Percentiles rank a stretch among this genome's conserved stretches.
Evolutionary conservation across 35 echinoderm and acorn worm genomes (phyloP).

Genomic region (Stichopus chloronotus): DNA sequence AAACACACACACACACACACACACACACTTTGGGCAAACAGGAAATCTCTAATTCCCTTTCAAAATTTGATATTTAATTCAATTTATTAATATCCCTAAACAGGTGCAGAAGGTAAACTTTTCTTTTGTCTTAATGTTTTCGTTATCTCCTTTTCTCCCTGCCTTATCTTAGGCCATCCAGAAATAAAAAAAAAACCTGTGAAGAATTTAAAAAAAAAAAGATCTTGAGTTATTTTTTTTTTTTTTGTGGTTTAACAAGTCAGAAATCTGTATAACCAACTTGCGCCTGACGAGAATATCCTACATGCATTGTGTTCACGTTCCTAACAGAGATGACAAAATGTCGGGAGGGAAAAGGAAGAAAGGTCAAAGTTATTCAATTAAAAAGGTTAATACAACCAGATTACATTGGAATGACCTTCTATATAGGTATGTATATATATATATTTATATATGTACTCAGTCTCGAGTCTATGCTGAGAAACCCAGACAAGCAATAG

Average conservation of each 20-base stretch:
- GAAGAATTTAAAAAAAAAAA: not conserved
- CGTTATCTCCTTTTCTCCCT: too few species aligned
- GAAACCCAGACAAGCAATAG: too few species aligned
- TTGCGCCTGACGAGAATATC: not conserved
- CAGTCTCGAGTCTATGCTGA: too few species aligned
- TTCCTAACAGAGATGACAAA: too few species aligned
- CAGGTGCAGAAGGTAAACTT: not conserved
- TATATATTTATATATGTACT: not conserved
- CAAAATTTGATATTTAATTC: slow-evolving; percentile 29
- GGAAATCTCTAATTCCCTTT: slow-evolving; percentile 12
- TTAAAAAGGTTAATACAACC: not conserved
- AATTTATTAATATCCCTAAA: slow-evolving; percentile 20
- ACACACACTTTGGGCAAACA: slow-evolving; percentile 20
- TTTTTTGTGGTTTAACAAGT: not conserved
- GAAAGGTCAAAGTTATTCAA: not conserved
- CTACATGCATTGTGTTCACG: not conserved
- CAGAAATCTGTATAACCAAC: not conserved
- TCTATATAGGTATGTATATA: not conserved
- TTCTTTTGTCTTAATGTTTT: too few species aligned
- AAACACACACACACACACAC: too few species aligned
- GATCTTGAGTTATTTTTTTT: not conserved
- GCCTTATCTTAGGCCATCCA: not conserved
- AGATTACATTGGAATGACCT: not conserved
- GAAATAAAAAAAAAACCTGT: not conserved
- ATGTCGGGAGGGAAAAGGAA: too few species aligned